Evolutionary conservation across 2,888 invertebrate species (phyloP), one percentile per base, ranked within the genome.

Genomic region (Lasioglossum villosulum): DNA sequence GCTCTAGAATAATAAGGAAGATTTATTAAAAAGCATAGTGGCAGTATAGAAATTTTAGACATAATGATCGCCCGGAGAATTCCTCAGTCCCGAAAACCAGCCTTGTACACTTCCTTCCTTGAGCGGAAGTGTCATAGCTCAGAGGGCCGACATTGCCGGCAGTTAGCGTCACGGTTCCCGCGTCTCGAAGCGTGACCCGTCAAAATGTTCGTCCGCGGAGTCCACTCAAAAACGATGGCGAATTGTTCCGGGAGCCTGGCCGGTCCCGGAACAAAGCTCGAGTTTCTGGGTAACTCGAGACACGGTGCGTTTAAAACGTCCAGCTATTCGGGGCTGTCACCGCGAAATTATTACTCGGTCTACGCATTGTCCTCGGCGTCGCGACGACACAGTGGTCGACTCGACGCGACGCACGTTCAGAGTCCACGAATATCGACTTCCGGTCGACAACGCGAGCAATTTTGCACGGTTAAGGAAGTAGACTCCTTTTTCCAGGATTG

Each of bases 301-400:
- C 83, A 52, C 73, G 78, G 71, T 27, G 77, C 78, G 84, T 88
- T 89, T 81, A 81, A 88, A 88, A 79, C 66, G 86, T 89, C 88
- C 78, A 37, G 52, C 73, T 27, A 34, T 80, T 78, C 59, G 59
- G 56, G 42, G 48, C 63, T 39, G 10, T 34, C 59, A 34, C 52
- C 12, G 30, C 45, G 45, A 39, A 87, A 83, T 88, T 86, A 84
- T 84, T 70, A 30, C 63, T 52, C 10, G 16, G n/a, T 16, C 59
- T 39, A 56, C 27, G 72, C 80, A 78, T 82, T 87, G 73, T 87
- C 82, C 82, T 80, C 66, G 23, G 27, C 23, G 48, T 30, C 76
- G 52, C 48, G 2, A 52, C 42, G 71, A 30, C 30, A 30, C 34
- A 66, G 30, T 34, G 66, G 30, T 19, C 66, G 19, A 19, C 34